A percentile compares a stretch with the other conserved stretches of the same genome.
phyloP scores from a whole-genome alignment of 2,797 vertebrate species.

The Todus mexicanus region DNA sequence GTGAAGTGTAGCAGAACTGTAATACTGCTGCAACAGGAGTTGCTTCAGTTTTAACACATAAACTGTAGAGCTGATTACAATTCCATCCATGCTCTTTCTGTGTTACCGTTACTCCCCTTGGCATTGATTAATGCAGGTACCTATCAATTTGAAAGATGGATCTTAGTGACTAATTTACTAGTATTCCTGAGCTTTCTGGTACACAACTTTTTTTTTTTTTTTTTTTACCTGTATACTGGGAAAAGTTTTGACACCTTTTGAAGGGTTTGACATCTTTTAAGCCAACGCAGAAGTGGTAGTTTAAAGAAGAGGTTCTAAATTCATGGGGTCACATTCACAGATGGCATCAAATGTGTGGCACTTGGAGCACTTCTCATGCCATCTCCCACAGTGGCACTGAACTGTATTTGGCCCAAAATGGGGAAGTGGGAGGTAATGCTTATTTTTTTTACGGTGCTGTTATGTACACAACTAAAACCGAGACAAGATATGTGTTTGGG shows the following conservation, averaged over 20 bases:
- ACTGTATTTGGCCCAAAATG: background rate
- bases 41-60: background rate
- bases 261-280: background rate
- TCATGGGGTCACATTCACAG: background rate
- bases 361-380: background rate
- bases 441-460: background rate
- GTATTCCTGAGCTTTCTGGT: background rate
- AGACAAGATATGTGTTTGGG: background rate
- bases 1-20: background rate
- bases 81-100: background rate
- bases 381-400: accelerated
- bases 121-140: conserved; percentile 3
- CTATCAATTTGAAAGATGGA: background rate
- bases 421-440: background rate
- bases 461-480: background rate
- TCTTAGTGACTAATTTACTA: background rate
- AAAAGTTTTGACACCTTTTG: background rate
- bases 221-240: background rate
- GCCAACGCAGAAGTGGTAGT: background rate
- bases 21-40: background rate
- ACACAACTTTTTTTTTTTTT: background rate
- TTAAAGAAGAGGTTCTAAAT: background rate
- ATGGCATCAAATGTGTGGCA: background rate
- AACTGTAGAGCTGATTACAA: background rate
- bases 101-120: no score